Evolutionary conservation across 2,113 vertebrate genomes (phyloP).

Genomic region (Onychostoma macrolepis): DNA sequence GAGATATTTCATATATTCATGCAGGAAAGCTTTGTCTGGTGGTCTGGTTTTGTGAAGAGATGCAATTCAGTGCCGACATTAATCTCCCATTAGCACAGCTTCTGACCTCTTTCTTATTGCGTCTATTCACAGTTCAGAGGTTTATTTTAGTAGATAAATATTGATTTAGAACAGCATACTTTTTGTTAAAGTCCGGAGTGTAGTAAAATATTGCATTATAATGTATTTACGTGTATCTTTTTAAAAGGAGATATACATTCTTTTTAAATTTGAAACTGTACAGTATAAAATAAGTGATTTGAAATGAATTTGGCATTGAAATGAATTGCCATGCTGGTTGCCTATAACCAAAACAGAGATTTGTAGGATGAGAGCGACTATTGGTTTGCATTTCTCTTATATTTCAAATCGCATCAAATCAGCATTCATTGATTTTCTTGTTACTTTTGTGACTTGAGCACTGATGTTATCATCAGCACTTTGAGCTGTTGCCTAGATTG

Average conservation of each 20-base stretch:
- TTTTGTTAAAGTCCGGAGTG: background rate
- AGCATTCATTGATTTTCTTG: background rate
- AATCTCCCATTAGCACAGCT: background rate
- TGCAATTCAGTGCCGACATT: background rate
- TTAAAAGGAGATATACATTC: background rate
- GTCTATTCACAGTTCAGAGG: background rate
- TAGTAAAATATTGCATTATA: too few relatives aligned
- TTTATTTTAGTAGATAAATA: background rate
- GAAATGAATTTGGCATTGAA: too few relatives aligned
- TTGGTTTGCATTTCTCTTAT: background rate
- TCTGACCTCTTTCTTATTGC: constrained; percentile 8
- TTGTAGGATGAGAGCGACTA: background rate
- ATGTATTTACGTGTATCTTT: background rate
- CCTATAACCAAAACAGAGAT: background rate
- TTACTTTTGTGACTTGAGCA: background rate
- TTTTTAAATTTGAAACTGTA: background rate
- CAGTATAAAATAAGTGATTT: background rate
- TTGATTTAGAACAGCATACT: background rate
- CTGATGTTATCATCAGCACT: background rate
- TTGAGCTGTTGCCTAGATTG: background rate
- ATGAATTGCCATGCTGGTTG: background rate
- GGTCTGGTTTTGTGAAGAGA: background rate
- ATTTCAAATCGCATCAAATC: background rate
- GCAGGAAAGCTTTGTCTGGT: background rate
- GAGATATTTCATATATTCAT: background rate